Base-by-base conservation (phyloP, 2,888 invertebrate species). In the Coecobrya sp. region DNA sequence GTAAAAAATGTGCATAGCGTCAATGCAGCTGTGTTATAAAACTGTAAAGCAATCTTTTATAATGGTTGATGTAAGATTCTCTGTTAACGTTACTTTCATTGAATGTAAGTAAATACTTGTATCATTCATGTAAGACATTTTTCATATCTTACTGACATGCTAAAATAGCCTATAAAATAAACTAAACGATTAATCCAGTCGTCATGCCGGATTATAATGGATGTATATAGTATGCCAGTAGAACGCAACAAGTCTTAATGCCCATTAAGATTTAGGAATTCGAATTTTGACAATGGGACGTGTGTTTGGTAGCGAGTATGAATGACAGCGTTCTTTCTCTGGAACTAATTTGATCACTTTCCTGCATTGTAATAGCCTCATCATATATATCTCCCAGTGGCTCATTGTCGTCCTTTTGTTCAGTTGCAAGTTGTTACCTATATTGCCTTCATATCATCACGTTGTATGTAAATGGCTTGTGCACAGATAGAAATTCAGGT, bases 361-460 rank as follows among this genome's bases (percentile, higher is more conserved):
- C 22, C 25, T 76, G 76, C 73, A 73, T 73, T 73, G 42, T 73
- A 73, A 73, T 73, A 36, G n/a, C 19, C 76, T 76, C 11, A 76
- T 76, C 25, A 76, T 76, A 30, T 73, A 2, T 42, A 49, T 76
- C 76, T 45, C 16, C 25, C 7, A 13, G 76, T 76, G 49, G 49
- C 49, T 16, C 49, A 76, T 25, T 45, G 76, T 76, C 76, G 49
- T 76, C 25, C 22, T 13, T 49, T 68, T 8, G 10, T 73, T n/a
- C n/a, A 42, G 42, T 49, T 49, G 49, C 25, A 25, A 49, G 49
- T 19, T 84, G 52, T 87, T 59, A n/a, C n/a, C n/a, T n/a, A n/a
- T n/a, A 62, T 59, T 30, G 36, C 68, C 73, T 86, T 86, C 55
- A 73, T 73, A 86, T 86, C 86, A 86, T 27, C 30, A 55, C 19